Percentiles rank a stretch among this genome's conserved stretches.
Conservation (phyloP, 2,888 invertebrate genomes). For the Teinopalpus imperialis region DNA sequence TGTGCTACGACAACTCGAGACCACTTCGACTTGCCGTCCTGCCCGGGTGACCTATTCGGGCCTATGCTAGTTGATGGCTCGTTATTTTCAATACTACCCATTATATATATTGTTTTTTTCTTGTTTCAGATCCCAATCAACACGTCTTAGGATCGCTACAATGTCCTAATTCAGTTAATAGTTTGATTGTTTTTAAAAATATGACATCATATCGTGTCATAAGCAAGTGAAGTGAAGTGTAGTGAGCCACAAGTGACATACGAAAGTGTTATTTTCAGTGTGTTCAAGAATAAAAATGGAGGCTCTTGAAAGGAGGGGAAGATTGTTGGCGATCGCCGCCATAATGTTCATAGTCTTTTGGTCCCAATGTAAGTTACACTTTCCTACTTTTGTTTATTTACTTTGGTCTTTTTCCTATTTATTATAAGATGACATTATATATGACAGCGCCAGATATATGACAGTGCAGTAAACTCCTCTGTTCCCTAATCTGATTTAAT, state of each 20-base stretch:
- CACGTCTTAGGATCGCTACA: not conserved
- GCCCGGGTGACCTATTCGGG: no score
- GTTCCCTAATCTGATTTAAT: no score
- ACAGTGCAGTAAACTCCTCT: no score
- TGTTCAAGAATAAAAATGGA: constrained; percentile 56
- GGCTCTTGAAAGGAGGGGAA: constrained; percentile 67
- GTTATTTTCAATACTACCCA: no score
- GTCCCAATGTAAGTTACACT: constrained; percentile 70
- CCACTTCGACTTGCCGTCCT: no score
- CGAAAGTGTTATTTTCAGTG: constrained; percentile 11
- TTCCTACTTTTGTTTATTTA: no score
- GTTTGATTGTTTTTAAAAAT: constrained; percentile 11
- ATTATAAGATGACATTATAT: no score
- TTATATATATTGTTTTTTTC: constrained; percentile 1
- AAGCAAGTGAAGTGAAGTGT: constrained; percentile 27
- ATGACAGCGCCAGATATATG: no score
- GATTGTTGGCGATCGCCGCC: constrained; percentile 43
- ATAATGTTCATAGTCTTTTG: constrained; percentile 60
- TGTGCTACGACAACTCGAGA: no score
- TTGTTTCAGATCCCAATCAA: constrained; percentile 20
- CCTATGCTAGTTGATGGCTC: no score
- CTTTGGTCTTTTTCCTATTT: no score
- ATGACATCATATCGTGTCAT: constrained; percentile 12
- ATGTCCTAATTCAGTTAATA: constrained; percentile 14
- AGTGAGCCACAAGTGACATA: constrained; percentile 26